These are phyloP conservation scores for Leucania comma DNA, from an alignment of 2,888 invertebrate species.

Conservation along the genomic window DNA sequence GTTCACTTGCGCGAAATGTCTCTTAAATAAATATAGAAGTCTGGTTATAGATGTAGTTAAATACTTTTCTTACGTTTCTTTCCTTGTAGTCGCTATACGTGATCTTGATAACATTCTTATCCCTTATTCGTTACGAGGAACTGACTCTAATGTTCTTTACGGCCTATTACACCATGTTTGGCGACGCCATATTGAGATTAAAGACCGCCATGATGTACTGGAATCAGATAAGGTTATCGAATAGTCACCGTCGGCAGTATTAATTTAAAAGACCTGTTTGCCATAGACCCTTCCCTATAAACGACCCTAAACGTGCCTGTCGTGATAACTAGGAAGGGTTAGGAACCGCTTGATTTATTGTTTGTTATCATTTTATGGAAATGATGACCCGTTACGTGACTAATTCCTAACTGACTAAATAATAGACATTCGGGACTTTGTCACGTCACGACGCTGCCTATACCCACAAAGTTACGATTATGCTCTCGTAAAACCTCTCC, in stretches of 20 bases:
- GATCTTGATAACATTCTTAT: slow-evolving; percentile 28
- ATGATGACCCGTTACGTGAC: slow-evolving; percentile 36
- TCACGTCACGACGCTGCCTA: neutral
- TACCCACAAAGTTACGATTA: slow-evolving; percentile 7
- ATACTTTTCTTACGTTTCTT: slow-evolving; percentile 15
- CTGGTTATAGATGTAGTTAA: neutral
- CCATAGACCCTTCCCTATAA: neutral
- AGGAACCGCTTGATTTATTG: slow-evolving; percentile 26
- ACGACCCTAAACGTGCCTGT: slow-evolving; percentile 25
- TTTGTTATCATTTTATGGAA: slow-evolving; percentile 30
- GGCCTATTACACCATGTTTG: slow-evolving; percentile 24
- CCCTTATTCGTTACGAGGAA: slow-evolving; percentile 34
- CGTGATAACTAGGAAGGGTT: slow-evolving; percentile 21
- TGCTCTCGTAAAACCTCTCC: slow-evolving; percentile 12
- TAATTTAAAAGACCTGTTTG: slow-evolving; percentile 18
- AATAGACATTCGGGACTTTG: neutral
- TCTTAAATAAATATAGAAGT: slow-evolving; percentile 4
- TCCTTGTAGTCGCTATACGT: slow-evolving; percentile 11
- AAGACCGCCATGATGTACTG: slow-evolving; percentile 8
- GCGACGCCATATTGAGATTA: slow-evolving; percentile 20
- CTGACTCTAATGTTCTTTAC: slow-evolving; percentile 28
- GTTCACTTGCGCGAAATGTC: neutral
- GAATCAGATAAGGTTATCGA: slow-evolving; percentile 32
- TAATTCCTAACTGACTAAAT: slow-evolving; percentile 4
- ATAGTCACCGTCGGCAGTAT: neutral